Base-by-base conservation (phyloP, 37 sponge, comb jelly and placozoan genomes). In the Ephydatia muelleri region DNA sequence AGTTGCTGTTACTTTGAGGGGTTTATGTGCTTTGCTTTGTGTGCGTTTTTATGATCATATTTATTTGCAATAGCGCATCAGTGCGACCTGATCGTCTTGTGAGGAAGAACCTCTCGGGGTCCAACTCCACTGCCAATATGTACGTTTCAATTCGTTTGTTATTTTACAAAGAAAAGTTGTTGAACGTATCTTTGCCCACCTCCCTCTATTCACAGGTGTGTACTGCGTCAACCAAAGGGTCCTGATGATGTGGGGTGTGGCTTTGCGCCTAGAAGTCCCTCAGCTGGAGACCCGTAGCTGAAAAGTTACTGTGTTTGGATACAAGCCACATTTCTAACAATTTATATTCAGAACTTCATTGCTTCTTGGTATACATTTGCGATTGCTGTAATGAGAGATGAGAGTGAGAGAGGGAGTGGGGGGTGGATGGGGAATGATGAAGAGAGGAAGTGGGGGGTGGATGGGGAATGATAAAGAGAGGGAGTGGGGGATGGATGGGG, bases 171-270 rank as follows among this genome's bases (percentile, higher is more conserved):
- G 4, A 3, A 68, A 68, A 12, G 66, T 14, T 65, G 66, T 21
- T 21, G 66, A 65, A 21, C 66, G 14, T 65, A 22, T 85, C 31
- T 78, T 38, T 73, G 19, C 21, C 49, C 8, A 27, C 29, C 72
- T 78, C 23, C 28, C 43, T 39, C 0, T 49, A 31, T 40, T 49
- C 67, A 37, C 68, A 86, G 86, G 40, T 75, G 57, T 27, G 73
- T 93, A n/a, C 32, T 86, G 33, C 93, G 93, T 39, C 89, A 88
- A 67, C 93, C 93, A 0, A 78, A 76, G 39, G 93, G 93, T 64
- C 93, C 93, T 27, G 86, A 86, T 79, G 86, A n/a, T n/a, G n/a
- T n/a, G n/a, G n/a, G 89, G 25, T 75, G 66, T 31, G 57, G 57
- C 19, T 57, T 57, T 57, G 57, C 57, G 0, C 57, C 57, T 57